Evolutionary conservation across 2,797 vertebrate species (phyloP).

Genomic region (Iguana delicatissima): DNA sequence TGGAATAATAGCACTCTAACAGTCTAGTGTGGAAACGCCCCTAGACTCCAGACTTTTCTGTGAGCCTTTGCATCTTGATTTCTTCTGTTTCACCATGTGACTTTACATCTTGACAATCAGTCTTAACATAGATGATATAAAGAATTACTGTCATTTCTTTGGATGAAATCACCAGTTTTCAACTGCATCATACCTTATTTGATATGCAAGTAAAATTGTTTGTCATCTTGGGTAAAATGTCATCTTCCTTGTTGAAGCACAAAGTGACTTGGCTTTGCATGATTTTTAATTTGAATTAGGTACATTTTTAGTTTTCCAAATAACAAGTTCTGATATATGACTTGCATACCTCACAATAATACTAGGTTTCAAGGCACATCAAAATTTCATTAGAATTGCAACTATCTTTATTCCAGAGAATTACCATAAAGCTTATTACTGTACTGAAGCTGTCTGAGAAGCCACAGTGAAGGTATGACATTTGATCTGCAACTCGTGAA

Average conservation of each 20-base stretch:
- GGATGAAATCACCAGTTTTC: not conserved
- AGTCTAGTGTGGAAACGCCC: too few species aligned
- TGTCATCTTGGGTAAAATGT: not conserved
- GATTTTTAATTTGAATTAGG: constrained; percentile 7
- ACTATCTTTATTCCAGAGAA: not conserved
- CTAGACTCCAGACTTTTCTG: not conserved
- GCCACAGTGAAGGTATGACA: not conserved
- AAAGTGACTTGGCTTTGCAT: not conserved
- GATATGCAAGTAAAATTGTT: not conserved
- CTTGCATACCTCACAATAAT: not conserved
- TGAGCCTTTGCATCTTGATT: not conserved
- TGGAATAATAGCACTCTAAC: too few species aligned
- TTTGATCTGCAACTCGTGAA: constrained; percentile 7
- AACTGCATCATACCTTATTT: not conserved
- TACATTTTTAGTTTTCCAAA: not conserved
- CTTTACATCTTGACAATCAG: not conserved
- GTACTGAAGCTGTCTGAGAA: not conserved
- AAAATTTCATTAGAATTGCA: not conserved
- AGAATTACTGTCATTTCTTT: not conserved
- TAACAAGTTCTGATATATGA: not conserved
- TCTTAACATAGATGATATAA: not conserved
- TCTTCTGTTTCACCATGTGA: not conserved
- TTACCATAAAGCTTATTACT: not conserved
- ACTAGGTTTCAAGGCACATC: not conserved
- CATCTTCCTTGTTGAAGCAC: not conserved